Evolutionary conservation across 2,888 invertebrate genomes (phyloP), one percentile per base, ranked within the genome.

Genomic region (Eledona agricola): DNA sequence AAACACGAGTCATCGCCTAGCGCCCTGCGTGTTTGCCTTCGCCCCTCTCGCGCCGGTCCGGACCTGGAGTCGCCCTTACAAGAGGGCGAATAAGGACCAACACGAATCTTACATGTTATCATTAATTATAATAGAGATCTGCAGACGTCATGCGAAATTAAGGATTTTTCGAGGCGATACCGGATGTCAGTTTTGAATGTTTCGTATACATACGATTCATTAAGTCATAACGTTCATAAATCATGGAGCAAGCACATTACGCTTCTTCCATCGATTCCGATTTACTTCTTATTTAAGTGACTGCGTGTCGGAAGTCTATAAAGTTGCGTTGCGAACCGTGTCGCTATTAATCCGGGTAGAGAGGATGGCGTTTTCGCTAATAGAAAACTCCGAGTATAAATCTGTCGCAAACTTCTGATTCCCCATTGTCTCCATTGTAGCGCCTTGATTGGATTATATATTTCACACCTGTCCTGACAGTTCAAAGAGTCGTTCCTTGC

Each of bases 391-490:
- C 15, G 25, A 22, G 32, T 69, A 73, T 73, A 74, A 73, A 74
- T 73, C 72, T 72, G 71, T 70, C 72, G 66, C 71, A 69, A 67
- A 70, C 65, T 71, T 71, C 69, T 69, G 70, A 72, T 72, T 73
- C 68, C 63, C 71, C 62, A 72, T 74, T 74, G 73, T 73, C 71
- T 72, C 73, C 70, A 72, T 73, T 73, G 72, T 73, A 66, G 65
- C 62, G 63, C 28, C 67, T 58, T 71, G 71, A 73, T 73, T 74
- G 73, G 72, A 71, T 71, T 69, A 71, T 72, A 72, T 69, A 70
- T 72, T 71, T 69, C 68, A 63, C 63, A 62, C 67, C 63, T 68
- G 67, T 68, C 67, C 35, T 49, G 53, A 49, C 53, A 49, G 53
- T 53, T 53, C 42, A 53, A 53, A 49, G 53, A 42, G 52, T 52